A percentile compares a stretch with the other conserved stretches of the same genome.
Conservation (phyloP, 1,140 invertebrate species). For the Psilanteris sp. region DNA sequence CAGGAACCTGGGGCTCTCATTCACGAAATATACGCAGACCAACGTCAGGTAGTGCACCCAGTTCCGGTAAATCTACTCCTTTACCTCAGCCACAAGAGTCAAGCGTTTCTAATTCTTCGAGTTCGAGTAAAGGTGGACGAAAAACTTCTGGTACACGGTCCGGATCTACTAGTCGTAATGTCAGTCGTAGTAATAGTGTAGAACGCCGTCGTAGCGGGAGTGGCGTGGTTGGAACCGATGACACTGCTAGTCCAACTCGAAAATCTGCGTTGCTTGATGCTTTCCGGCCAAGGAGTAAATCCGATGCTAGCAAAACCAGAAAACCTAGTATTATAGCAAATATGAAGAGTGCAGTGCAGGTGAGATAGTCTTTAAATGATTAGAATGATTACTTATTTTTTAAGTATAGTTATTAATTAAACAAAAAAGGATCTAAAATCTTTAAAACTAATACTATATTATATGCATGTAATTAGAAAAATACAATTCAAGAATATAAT, state of each 20-base stretch:
- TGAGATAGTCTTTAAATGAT: no score
- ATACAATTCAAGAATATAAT: no score
- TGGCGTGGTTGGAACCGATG: slow-evolving; percentile 71
- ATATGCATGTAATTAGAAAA: no score
- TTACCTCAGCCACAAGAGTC: slow-evolving; percentile 70
- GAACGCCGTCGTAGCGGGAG: slow-evolving; percentile 82
- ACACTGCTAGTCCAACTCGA: slow-evolving; percentile 85
- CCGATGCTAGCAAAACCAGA: slow-evolving; percentile 85
- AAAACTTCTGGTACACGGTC: slow-evolving; percentile 76
- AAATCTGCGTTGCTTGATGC: slow-evolving; percentile 89
- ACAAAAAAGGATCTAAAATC: no score
- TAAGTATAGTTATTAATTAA: no score
- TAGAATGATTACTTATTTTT: no score
- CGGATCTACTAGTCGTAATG: slow-evolving; percentile 80
- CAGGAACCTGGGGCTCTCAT: slow-evolving; percentile 84
- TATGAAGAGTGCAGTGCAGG: slow-evolving; percentile 89
- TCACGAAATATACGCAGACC: slow-evolving; percentile 75
- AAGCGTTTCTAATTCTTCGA: slow-evolving; percentile 69
- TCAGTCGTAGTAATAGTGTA: slow-evolving; percentile 82
- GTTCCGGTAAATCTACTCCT: slow-evolving; percentile 74
- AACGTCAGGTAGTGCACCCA: slow-evolving; percentile 69
- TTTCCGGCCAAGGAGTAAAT: slow-evolving; percentile 90
- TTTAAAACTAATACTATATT: no score
- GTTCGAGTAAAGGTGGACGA: slow-evolving; percentile 67
- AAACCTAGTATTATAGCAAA: slow-evolving; percentile 88